Base-by-base conservation (phyloP, 2,797 vertebrate species). In the Melanogrammus aeglefinus region DNA sequence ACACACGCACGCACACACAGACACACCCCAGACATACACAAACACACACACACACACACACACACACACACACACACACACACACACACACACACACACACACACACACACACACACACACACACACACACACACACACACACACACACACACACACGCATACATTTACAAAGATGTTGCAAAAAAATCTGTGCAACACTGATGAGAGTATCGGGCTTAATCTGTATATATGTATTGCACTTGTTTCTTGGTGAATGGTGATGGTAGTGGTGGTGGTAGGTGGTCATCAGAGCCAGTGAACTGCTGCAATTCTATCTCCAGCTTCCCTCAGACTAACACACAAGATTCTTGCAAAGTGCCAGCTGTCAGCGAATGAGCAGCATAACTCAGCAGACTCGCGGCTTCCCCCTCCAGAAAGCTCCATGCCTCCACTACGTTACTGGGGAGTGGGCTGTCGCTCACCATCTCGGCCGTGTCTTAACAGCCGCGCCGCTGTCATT, bases 301-400 rank as follows among this genome's bases (percentile, higher is more conserved):
- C 1, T n/a, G 57, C 18, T 24, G 47, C 18, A 51, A 16, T 51
- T 21, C 47, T 4, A 6, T 18, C 57, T 24, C 57, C 51, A n/a
- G n/a, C 51, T 18, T 3, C 51, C 51, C 57, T 63, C 57, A 57
- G 57, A 51, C 47, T 18, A 16, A 51, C 47, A 51, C 47, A 76
- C 31, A 78, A 77, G 80, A 70, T 73, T 71, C 74, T 24, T 74
- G 3, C 24, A 18, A 72, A 13, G 75, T 14, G 16, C 71, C 69
- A 9, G 0, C 39, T 71, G 38, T 31, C 18, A 27, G 63, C 35
- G 21, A 41, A 10, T 76, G 21, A 57, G 7, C 35, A 33, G 2
- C 27, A 63, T 79, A n/a, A n/a, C 76, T 74, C 51, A 74, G 27
- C 77, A 74, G 73, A 27, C 27, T 70, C 33, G 18, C 39, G 6